Evolutionary conservation across 2,113 vertebrate species (phyloP), one percentile per base, ranked within the genome.

Genomic region (Xyliphius kryptos): DNA sequence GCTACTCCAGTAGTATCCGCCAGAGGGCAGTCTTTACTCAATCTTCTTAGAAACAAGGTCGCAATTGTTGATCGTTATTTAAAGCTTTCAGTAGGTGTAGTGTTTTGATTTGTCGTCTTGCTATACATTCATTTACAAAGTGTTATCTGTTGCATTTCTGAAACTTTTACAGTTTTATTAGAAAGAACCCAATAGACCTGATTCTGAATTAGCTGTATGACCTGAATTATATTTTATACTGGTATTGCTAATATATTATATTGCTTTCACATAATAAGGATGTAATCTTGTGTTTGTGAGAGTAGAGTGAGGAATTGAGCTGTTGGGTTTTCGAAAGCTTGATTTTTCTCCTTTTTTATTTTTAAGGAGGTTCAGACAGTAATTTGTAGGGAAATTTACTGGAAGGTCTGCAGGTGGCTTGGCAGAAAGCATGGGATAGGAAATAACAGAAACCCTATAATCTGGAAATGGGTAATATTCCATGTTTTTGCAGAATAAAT

Each of bases 341-440:
- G 77, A 75, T 82, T 70, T 57, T 6, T 11, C 74, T 85, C 83
- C 78, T 75, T 3, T 32, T 32, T 32, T 32, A 1, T 3, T 32
- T 32, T 32, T 32, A 1, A 32, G 61, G 81, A 82, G 86, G 79
- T 79, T 81, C 79, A 80, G 69, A 74, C 77, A 76, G 80, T 83
- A 85, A 87, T 88, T 88, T 86, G 85, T 86, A 82, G 79, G 83
- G 81, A 87, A 84, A 85, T 87, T 84, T 87, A 80, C 81, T 85
- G 78, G 71, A 68, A 82, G 79, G 81, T 83, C 81, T 85, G 84
- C 85, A 87, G 85, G 86, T 87, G 86, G 80, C 82, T 81, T 79
- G 77, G 78, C 78, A 75, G 66, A 76, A 75, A 82, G 85, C 83
- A 84, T 41, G 81, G 83, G 82, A 82, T 61, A 69, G 72, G 79